Evolutionary conservation across 2,888 invertebrate genomes (phyloP).

Genomic region (Ernsta delagoae): DNA sequence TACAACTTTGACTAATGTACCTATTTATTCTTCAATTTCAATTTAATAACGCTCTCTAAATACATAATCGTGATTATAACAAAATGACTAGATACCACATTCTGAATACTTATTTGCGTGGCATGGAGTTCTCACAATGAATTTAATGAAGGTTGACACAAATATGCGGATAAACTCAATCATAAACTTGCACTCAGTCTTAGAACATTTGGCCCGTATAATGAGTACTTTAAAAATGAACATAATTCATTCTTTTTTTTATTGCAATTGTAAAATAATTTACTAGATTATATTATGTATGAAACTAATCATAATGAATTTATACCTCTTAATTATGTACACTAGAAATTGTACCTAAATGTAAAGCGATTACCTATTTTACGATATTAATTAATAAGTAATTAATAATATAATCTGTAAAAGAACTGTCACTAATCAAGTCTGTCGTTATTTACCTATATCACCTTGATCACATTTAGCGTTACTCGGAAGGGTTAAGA

Average conservation of each 20-base stretch:
- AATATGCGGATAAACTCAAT: conserved; percentile 52
- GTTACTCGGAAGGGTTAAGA: conserved; percentile 65
- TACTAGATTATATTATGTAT: conserved; percentile 40
- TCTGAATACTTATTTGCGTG: conserved; percentile 24
- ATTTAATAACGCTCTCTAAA: not conserved
- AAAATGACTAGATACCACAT: conserved; percentile 29
- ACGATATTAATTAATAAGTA: conserved; percentile 13
- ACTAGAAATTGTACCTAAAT: conserved; percentile 52
- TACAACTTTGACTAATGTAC: not conserved
- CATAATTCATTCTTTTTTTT: conserved; percentile 45
- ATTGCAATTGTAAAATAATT: conserved; percentile 49
- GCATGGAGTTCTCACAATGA: conserved; percentile 20
- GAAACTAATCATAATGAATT: conserved; percentile 47
- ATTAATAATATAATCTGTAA: conserved; percentile 57
- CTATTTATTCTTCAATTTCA: not conserved
- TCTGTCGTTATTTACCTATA: conserved; percentile 65
- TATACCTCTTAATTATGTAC: conserved; percentile 57
- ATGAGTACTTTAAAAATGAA: conserved; percentile 69
- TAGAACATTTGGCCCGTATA: conserved; percentile 81
- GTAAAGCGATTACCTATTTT: conserved; percentile 36
- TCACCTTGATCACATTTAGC: conserved; percentile 74
- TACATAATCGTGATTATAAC: conserved; percentile 5
- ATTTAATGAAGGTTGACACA: conserved; percentile 21
- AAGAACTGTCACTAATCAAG: conserved; percentile 57
- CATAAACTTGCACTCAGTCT: conserved; percentile 79